phyloP scores from a whole-genome alignment of 1,140 invertebrate species.

The Nixonia krombeini region DNA sequence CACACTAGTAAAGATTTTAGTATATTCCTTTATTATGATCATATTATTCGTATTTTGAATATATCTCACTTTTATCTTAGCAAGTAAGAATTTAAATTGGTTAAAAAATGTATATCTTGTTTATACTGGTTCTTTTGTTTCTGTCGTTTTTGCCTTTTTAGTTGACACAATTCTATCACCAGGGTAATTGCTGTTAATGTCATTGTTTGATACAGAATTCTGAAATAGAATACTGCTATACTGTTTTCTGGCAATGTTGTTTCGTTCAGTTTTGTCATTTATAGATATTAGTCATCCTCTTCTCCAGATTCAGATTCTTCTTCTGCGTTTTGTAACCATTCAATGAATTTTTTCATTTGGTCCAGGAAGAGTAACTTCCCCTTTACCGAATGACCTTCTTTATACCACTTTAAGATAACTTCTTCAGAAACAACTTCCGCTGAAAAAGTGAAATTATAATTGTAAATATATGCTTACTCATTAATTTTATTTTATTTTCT shows the following conservation, averaged over 20 bases:
- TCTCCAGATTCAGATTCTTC: slow-evolving; percentile 80
- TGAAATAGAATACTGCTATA: slow-evolving; percentile 55
- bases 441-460: slow-evolving; percentile 62
- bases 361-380: slow-evolving; percentile 97
- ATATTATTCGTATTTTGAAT: slow-evolving; percentile 42
- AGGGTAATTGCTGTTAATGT: slow-evolving; percentile 43
- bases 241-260: slow-evolving; percentile 61
- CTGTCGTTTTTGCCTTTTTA: slow-evolving; percentile 30
- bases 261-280: too few relatives aligned
- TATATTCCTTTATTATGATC: slow-evolving; percentile 50
- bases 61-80: slow-evolving; percentile 38
- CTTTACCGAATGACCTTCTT: slow-evolving; percentile 91
- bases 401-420: slow-evolving; percentile 94
- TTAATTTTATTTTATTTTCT: too few relatives aligned
- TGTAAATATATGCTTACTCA: too few relatives aligned
- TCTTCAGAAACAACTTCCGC: slow-evolving; percentile 92
- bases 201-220: too few relatives aligned
- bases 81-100: slow-evolving; percentile 42
- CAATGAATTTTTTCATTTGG: slow-evolving; percentile 97
- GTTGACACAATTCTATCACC: slow-evolving; percentile 49
- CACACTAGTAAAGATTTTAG: slow-evolving; percentile 57
- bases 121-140: too few relatives aligned
- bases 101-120: slow-evolving; percentile 49
- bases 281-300: slow-evolving; percentile 64
- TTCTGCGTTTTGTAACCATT: slow-evolving; percentile 97